Evolutionary conservation across 2,797 vertebrate species (phyloP), one percentile per base, ranked within the genome.

Genomic region (Natrix natrix): DNA sequence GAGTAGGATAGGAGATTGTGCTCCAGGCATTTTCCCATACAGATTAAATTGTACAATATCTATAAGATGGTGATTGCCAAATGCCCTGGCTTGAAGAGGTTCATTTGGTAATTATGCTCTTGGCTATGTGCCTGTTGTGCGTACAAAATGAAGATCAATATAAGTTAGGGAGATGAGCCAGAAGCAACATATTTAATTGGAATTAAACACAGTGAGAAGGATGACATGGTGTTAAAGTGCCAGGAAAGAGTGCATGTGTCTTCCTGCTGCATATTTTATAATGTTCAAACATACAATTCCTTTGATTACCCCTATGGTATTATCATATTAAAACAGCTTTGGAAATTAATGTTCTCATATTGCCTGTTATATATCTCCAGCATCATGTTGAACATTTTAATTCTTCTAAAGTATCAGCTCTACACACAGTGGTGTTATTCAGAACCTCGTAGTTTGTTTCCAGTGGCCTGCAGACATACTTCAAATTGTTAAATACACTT

Each of bases 401-500:
- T 66, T 12, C 63, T 94, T 94, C 43, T 26, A 94, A 69, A 92
- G 78, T 55, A 60, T 59, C 55, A 94, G 93, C 92, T 59, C 69
- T 2, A 92, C 28, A 94, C 91, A 94, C 91, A 91, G 89, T 92
- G 93, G 94, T 32, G 48, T 86, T 91, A 94, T 96, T 95, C 91
- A 96, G 88, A 95, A 89, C n/a, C 90, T 95, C 59, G 90, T 74
- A 87, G 88, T 83, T 91, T 96, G 93, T 91, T 95, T 97, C 96
- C 93, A 96, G 93, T 93, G 94, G 78, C 90, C 95, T 96, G 93
- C 92, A 92, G 91, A 86, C 88, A 92, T 96, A 94, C 93, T 95
- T 97, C 93, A 95, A 95, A 97, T 96, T 95, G 94, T 96, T 97
- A 91, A 91, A 93, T 95, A 94, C 88, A 78, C 88, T 96, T 93